phyloP scores from a whole-genome alignment of 2,113 vertebrate species.

The Arothron firmamentum region DNA sequence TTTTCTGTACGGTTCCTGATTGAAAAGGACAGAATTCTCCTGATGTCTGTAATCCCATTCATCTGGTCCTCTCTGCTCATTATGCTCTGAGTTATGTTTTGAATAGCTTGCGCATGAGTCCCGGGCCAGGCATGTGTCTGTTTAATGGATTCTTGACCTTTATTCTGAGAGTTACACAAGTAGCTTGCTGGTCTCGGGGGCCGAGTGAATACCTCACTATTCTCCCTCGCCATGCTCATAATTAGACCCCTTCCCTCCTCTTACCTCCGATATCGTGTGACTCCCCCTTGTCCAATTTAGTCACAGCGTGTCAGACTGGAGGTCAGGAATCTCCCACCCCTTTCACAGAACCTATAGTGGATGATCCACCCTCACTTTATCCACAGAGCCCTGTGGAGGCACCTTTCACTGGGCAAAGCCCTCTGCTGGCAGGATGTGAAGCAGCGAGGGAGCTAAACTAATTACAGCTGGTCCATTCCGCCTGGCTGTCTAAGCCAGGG shows the following conservation, averaged over 20 bases:
- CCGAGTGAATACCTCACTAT: slow-evolving; percentile 28
- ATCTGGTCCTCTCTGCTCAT: slow-evolving; percentile 6
- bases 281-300: slow-evolving; percentile 48
- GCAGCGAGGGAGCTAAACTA: slow-evolving; percentile 68
- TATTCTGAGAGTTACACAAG: slow-evolving; percentile 42
- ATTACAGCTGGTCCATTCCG: slow-evolving; percentile 65
- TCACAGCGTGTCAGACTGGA: slow-evolving; percentile 42
- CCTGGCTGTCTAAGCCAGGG: slow-evolving; percentile 58
- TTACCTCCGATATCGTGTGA: slow-evolving; percentile 14
- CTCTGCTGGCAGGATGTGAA: slow-evolving; percentile 62
- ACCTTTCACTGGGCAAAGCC: slow-evolving; percentile 61
- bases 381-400: slow-evolving; percentile 59
- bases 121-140: slow-evolving; percentile 14
- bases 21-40: slow-evolving; percentile 24
- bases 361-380: slow-evolving; percentile 42
- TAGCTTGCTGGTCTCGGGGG: slow-evolving; percentile 19
- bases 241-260: slow-evolving; percentile 54
- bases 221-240: slow-evolving; percentile 30
- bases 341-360: slow-evolving; percentile 35
- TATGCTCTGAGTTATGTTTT: slow-evolving; percentile 5
- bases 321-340: slow-evolving; percentile 32
- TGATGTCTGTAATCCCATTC: slow-evolving; percentile 23
- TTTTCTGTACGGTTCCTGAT: slow-evolving; percentile 20
- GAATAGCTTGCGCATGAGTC: not conserved
- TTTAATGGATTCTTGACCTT: slow-evolving; percentile 48